These are phyloP conservation scores for Coenonympha glycerion DNA, from an alignment of 2,888 invertebrate genomes.

Conservation along the genomic window DNA sequence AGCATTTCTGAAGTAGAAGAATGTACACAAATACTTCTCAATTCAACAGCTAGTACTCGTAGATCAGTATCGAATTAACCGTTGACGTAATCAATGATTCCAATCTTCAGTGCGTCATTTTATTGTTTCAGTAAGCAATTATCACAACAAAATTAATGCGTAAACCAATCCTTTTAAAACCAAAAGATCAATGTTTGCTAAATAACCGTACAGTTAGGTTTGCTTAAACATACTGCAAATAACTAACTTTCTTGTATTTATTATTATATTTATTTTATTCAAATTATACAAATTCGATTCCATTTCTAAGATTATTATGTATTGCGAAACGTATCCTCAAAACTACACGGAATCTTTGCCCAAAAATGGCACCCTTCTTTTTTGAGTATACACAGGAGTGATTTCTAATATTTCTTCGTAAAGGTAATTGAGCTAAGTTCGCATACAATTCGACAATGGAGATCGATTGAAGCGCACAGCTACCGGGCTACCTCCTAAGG, in stretches of 20 bases:
- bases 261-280: too few relatives aligned
- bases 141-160: conserved; percentile 62
- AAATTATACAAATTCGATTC: too few relatives aligned
- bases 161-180: conserved; percentile 49
- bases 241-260: too few relatives aligned
- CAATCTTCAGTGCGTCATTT: conserved; percentile 28
- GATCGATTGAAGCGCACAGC: conserved; percentile 39
- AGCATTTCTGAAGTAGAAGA: background rate
- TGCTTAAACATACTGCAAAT: too few relatives aligned
- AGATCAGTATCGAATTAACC: background rate
- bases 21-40: background rate
- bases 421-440: conserved; percentile 60
- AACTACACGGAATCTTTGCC: conserved; percentile 44
- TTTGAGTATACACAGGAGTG: conserved; percentile 41
- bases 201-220: conserved; percentile 58
- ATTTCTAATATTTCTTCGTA: conserved; percentile 40
- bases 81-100: conserved; percentile 58
- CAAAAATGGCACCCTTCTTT: conserved; percentile 56
- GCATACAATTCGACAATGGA: conserved; percentile 49
- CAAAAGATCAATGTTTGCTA: conserved; percentile 56
- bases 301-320: too few relatives aligned
- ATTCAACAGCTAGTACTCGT: background rate
- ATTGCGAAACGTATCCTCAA: too few relatives aligned
- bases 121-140: conserved; percentile 50
- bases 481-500: conserved; percentile 38